Percentiles rank a stretch among this genome's conserved stretches.
Evolutionary conservation across 2,113 vertebrate genomes (phyloP).

Genomic region (Centropristis striata): DNA sequence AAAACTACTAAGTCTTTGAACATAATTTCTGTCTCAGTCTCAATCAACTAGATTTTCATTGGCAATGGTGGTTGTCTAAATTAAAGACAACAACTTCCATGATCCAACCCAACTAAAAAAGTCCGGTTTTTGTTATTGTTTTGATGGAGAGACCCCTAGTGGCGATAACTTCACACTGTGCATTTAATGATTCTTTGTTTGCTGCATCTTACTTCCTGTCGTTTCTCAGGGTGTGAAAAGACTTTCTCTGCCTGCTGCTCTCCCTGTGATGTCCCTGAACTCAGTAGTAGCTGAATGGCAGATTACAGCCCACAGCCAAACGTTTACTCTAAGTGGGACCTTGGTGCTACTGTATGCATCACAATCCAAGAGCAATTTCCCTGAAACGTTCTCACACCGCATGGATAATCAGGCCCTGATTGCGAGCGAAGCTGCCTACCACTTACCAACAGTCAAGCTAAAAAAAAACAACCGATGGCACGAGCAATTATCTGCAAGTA

Average conservation of each 20-base stretch:
- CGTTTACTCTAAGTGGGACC: constrained; percentile 22
- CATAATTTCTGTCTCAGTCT: too few relatives aligned
- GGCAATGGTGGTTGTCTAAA: too few relatives aligned
- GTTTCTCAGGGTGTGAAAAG: background rate
- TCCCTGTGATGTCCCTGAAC: background rate
- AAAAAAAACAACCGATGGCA: constrained; percentile 6
- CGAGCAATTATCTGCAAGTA: constrained; percentile 53
- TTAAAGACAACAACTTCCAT: too few relatives aligned
- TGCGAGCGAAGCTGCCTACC: constrained; percentile 42
- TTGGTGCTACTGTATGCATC: constrained; percentile 5
- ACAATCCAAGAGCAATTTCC: constrained; percentile 51
- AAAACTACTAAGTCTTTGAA: too few relatives aligned
- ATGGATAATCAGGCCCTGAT: constrained; percentile 63
- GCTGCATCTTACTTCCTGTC: background rate
- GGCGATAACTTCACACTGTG: too few relatives aligned
- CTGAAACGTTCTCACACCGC: constrained; percentile 41
- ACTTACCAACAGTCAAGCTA: constrained; percentile 21
- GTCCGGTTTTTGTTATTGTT: too few relatives aligned
- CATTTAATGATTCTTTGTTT: background rate
- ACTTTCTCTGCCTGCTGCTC: background rate
- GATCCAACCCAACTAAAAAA: too few relatives aligned
- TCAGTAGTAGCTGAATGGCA: constrained; percentile 20
- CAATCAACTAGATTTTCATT: too few relatives aligned
- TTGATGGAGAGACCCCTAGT: too few relatives aligned
- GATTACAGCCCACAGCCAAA: constrained; percentile 22